These are phyloP conservation scores for Melitaea athalia DNA, from an alignment of 2,888 invertebrate genomes.

Conservation along the genomic window DNA sequence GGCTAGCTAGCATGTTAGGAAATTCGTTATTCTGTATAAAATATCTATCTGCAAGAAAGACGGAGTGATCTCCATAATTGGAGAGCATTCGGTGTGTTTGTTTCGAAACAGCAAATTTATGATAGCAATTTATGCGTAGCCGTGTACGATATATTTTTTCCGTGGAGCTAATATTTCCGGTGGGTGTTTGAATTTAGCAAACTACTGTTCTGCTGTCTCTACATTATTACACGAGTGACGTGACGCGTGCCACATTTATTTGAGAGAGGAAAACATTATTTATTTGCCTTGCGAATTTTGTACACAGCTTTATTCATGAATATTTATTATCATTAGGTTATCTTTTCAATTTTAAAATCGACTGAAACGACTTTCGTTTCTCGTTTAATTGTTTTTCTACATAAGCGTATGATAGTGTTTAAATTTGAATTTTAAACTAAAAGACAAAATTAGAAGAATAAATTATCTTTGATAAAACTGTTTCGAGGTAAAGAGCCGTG, in stretches of 20 bases:
- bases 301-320: neutral
- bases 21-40: slow-evolving; percentile 18
- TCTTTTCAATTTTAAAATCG: neutral
- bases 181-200: slow-evolving; percentile 35
- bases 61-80: slow-evolving; percentile 50
- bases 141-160: slow-evolving; percentile 46
- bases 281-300: neutral
- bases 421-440: too few relatives aligned
- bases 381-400: neutral
- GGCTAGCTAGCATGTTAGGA: too few relatives aligned
- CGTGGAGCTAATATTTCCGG: slow-evolving; percentile 42
- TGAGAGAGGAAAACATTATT: neutral
- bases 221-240: slow-evolving; percentile 6
- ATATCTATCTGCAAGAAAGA: slow-evolving; percentile 46
- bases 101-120: slow-evolving; percentile 49
- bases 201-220: slow-evolving; percentile 21
- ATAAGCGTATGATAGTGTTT: too few relatives aligned
- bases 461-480: slow-evolving; percentile 7
- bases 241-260: neutral
- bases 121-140: slow-evolving; percentile 50
- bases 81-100: slow-evolving; percentile 49
- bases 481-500: neutral
- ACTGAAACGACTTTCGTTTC: neutral
- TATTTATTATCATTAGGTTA: too few relatives aligned
- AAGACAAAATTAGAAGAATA: neutral